Base-by-base conservation (phyloP, 2,888 invertebrate genomes). In the Lypha dubia region DNA sequence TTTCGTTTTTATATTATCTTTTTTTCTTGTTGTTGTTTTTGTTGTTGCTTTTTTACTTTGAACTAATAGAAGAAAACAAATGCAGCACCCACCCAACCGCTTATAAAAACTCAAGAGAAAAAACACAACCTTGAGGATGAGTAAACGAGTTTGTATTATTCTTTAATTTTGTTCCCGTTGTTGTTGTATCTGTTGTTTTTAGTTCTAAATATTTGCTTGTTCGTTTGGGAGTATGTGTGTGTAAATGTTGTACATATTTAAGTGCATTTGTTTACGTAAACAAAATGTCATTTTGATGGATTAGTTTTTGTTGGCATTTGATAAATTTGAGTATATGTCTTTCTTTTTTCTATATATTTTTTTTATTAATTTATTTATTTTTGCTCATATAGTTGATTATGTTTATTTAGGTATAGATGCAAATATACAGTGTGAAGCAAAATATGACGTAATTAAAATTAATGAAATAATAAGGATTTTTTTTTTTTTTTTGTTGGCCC, bases 201-300 rank as follows among this genome's bases (percentile, higher is more conserved):
- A 38, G 51, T 53, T 24, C 13, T 5, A 24, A 63, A 70, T 67
- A 28, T 58, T 5, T 15, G 13, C 4, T 1, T 35, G 20, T 41
- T 20, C 9, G 11, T 35, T 20, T 8, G 22, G 24, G 28, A n/a
- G 15, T n/a, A 2, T 44, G 20, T 62, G 5, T n/a, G 3, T 35
- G 32, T n/a, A 5, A 28, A 41, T 41, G 9, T 13, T 62, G 1
- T 73, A 46, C 41, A 73, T 58, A 79, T 56, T 58, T 62, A 70
- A 70, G 62, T 79, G 46, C 63, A 60, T 58, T 79, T 77, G 62
- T 80, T 73, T 80, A 81, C 80, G 77, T 80, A 80, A 76, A 80
- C 84, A 80, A 81, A 77, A 77, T 81, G 84, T 74, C 84, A 81
- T 73, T 84, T 81, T 84, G 84, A 84, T 84, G 81, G 84, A 84